phyloP scores from a whole-genome alignment of 2,888 invertebrate genomes.

The Drosophila mulleri region DNA sequence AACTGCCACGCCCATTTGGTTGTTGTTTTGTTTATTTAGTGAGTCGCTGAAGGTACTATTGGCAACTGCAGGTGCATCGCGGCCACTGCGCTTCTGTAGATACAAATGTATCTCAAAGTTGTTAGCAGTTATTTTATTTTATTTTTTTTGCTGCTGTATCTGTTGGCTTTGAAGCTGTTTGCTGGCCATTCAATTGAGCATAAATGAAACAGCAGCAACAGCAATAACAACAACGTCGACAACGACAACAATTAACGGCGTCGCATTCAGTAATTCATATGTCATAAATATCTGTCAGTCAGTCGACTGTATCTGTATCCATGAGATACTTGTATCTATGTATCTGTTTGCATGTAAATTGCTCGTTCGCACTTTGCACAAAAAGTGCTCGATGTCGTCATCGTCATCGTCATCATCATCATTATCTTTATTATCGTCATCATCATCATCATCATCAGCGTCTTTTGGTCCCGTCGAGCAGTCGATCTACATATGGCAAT shows the following conservation, averaged over 20 bases:
- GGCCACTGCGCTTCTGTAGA: slow-evolving; percentile 14
- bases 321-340: slow-evolving; percentile 26
- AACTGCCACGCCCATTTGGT: background rate
- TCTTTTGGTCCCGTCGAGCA: slow-evolving; percentile 43
- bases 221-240: slow-evolving; percentile 8
- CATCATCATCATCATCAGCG: slow-evolving; percentile 21
- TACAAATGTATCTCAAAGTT: slow-evolving; percentile 43
- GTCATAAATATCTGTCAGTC: slow-evolving; percentile 76
- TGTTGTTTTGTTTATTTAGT: background rate
- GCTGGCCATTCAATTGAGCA: slow-evolving; percentile 65
- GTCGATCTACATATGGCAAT: slow-evolving; percentile 65
- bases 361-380: slow-evolving; percentile 64
- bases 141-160: slow-evolving; percentile 53
- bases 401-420: slow-evolving; percentile 37
- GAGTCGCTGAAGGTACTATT: background rate
- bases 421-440: slow-evolving; percentile 2
- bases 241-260: slow-evolving; percentile 64
- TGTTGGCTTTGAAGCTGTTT: slow-evolving; percentile 67
- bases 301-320: slow-evolving; percentile 32
- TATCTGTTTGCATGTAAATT: slow-evolving; percentile 56
- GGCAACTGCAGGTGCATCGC: slow-evolving; percentile 5
- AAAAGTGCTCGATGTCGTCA: slow-evolving; percentile 60
- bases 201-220: slow-evolving; percentile 37
- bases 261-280: slow-evolving; percentile 72
- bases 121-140: slow-evolving; percentile 33